phyloP scores from a whole-genome alignment of 2,888 invertebrate species.

The Andricus quercusramuli region DNA sequence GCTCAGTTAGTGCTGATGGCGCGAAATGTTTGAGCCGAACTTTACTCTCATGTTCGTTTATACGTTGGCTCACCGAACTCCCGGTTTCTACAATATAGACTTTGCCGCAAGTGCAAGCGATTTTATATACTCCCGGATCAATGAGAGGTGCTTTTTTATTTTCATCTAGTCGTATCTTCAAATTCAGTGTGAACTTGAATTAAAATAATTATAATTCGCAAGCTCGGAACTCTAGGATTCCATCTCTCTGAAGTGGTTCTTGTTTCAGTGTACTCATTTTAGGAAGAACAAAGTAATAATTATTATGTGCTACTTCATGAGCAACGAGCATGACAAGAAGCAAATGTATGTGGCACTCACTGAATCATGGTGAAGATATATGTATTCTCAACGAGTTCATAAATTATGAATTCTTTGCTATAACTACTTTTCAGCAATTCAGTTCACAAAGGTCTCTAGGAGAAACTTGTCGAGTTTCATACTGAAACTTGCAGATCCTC shows the following conservation, averaged over 20 bases:
- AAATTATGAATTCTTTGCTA: conserved; percentile 22
- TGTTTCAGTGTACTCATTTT: neutral
- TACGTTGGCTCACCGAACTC: too few species aligned
- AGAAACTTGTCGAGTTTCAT: neutral
- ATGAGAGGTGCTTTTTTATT: too few species aligned
- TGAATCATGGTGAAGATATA: conserved; percentile 2
- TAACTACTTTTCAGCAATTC: conserved; percentile 2
- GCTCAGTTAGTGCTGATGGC: too few species aligned
- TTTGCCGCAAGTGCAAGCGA: too few species aligned
- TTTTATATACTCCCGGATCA: too few species aligned
- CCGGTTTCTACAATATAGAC: too few species aligned
- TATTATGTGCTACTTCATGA: neutral
- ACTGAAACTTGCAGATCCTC: neutral
- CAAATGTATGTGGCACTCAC: conserved; percentile 24
- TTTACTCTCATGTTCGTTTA: too few species aligned
- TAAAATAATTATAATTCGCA: neutral
- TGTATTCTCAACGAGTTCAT: conserved; percentile 6
- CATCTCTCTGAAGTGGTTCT: neutral
- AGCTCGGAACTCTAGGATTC: too few species aligned
- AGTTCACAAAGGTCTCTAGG: neutral
- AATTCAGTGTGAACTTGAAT: too few species aligned
- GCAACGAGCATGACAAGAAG: neutral
- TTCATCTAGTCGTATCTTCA: too few species aligned
- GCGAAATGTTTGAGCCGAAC: too few species aligned
- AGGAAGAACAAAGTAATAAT: neutral